These are phyloP conservation scores for Lytechinus pictus DNA, from an alignment of 35 echinoderm and acorn worm species.

Conservation along the genomic window DNA sequence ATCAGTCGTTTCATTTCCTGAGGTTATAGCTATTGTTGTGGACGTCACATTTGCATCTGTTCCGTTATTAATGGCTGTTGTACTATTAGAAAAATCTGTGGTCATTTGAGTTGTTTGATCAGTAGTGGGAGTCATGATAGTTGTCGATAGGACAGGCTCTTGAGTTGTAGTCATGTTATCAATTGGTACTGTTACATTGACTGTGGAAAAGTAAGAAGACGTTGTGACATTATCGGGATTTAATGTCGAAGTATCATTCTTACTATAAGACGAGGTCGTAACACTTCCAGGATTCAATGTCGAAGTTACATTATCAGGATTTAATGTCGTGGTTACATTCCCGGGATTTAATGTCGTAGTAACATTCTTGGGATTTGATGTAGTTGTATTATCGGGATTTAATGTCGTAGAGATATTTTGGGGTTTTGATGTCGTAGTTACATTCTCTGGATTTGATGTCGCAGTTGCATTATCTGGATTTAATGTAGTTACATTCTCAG, in stretches of 20 bases:
- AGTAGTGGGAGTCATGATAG: background rate
- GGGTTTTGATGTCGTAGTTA: no score
- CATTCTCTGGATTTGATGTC: no score
- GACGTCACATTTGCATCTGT: background rate
- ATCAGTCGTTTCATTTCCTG: background rate
- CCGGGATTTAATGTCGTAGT: no score
- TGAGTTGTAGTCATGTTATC: background rate
- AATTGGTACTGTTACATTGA: background rate
- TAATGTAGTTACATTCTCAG: no score
- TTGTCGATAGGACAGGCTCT: background rate
- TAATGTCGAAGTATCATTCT: background rate
- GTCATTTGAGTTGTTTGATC: background rate
- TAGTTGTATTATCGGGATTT: background rate
- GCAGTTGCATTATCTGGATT: no score
- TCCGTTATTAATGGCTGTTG: background rate
- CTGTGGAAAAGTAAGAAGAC: background rate
- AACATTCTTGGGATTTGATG: background rate
- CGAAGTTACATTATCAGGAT: no score
- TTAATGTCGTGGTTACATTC: no score
- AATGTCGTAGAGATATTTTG: background rate
- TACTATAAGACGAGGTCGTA: no score
- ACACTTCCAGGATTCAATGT: no score
- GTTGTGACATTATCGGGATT: background rate
- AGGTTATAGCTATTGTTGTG: background rate
- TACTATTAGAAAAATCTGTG: background rate